Base-by-base conservation (phyloP, 2,888 invertebrate genomes). In the Gymnosoma rotundatum region DNA sequence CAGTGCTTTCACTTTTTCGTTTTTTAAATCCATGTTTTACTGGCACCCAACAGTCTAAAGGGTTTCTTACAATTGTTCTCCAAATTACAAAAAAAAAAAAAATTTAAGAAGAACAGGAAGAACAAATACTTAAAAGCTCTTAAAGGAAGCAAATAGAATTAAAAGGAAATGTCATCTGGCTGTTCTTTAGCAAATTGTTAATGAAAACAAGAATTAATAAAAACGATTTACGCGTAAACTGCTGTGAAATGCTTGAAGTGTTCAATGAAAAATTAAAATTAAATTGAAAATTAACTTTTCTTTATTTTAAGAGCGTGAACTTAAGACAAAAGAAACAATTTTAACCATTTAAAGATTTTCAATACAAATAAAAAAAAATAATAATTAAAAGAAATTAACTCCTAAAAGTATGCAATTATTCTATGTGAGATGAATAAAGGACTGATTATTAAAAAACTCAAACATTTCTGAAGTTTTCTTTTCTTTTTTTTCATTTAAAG, bases 131-230 rank as follows among this genome's bases (percentile, higher is more conserved):
- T 58, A 81, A 64, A 75, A 64, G 56, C 32, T 63, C 70, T 80
- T 63, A 20, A 70, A 50, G 48, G 32, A n/a, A 12, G 52, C 56
- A 81, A 63, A 74, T 38, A 48, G 56, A 69, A 69, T 74, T 74
- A 48, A 74, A 61, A 56, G 67, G 50, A 75, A 81, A 64, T 75
- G 74, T 69, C 80, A 74, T 42, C 45, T 60, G 32, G 38, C 20
- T 67, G 52, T 52, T 18, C 25, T 18, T 42, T 50, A 8, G 60
- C 42, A 69, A 61, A 69, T 54, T 69, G 10, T 52, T 67, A 48
- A 7, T 14, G 18, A 20, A 74, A 67, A 42, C 50, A n/a, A 18
- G 42, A 64, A 70, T 14, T 70, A 70, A 60, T 54, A 21, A 38
- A 18, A 48, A 38, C 36, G 48, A 52, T 70, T 70, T 18, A 25